phyloP scores from a whole-genome alignment of 1,140 invertebrate genomes.

The Anastatus disparis region DNA sequence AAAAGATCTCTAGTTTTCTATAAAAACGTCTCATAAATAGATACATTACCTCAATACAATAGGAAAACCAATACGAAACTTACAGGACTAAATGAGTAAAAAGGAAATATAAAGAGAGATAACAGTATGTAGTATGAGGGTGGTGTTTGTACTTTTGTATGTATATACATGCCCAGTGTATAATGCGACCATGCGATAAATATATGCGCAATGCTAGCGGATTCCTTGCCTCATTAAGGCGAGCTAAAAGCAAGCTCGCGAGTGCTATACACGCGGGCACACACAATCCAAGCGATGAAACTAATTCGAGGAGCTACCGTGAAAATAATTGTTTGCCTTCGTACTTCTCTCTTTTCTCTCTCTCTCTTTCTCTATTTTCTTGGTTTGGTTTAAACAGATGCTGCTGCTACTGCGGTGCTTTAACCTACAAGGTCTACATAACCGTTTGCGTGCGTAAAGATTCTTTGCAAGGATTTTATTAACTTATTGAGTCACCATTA shows the following conservation, averaged over 20 bases:
- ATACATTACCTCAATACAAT: slow-evolving; percentile 30
- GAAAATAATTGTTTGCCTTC: slow-evolving; percentile 36
- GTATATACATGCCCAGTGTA: background rate
- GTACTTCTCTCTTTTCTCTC: no score
- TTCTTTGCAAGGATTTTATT: no score
- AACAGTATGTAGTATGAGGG: background rate
- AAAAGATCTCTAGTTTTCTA: no score
- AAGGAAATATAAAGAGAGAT: background rate
- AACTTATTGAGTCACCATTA: no score
- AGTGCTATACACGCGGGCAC: background rate
- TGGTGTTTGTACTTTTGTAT: no score
- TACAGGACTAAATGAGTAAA: background rate
- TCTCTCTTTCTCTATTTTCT: no score
- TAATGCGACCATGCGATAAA: slow-evolving; percentile 28
- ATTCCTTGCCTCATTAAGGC: slow-evolving; percentile 38
- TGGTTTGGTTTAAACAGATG: slow-evolving; percentile 37
- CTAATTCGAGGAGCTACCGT: background rate
- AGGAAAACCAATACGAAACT: no score
- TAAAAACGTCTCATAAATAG: slow-evolving; percentile 25
- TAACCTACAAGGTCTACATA: no score
- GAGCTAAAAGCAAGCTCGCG: slow-evolving; percentile 30
- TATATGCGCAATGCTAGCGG: slow-evolving; percentile 27
- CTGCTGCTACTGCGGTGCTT: slow-evolving; percentile 1
- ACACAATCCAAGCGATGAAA: no score
- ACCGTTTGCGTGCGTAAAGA: no score